Percentiles rank a stretch among this genome's conserved stretches.
Conservation (phyloP, 2,113 vertebrate genomes). For the Naja naja region DNA sequence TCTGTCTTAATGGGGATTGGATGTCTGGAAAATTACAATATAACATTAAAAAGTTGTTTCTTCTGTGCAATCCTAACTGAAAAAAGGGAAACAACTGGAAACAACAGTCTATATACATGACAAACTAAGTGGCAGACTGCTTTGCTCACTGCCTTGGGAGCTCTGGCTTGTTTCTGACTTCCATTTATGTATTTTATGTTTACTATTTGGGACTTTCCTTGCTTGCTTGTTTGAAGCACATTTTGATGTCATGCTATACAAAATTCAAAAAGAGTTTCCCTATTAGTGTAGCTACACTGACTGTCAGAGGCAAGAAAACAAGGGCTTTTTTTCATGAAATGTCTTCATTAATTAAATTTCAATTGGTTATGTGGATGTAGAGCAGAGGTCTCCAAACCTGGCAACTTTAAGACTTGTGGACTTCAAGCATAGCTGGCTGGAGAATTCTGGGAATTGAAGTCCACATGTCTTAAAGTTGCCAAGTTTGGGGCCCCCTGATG, state of each 20-base stretch:
- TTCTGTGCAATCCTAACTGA: not conserved
- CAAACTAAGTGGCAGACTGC: not conserved
- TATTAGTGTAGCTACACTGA: not conserved
- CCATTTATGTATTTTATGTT: not conserved
- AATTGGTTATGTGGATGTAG: not conserved
- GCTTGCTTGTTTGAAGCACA: not conserved
- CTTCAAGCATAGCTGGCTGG: too few relatives aligned
- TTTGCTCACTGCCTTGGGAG: not conserved
- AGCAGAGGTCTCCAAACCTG: too few relatives aligned
- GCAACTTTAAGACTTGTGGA: too few relatives aligned
- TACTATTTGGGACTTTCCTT: not conserved
- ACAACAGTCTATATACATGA: not conserved
- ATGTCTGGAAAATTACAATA: conserved; percentile 59
- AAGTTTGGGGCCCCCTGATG: too few relatives aligned
- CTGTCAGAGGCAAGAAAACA: not conserved
- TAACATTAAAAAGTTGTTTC: conserved; percentile 12
- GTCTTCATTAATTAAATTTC: not conserved
- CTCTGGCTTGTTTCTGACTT: not conserved
- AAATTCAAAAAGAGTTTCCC: not conserved
- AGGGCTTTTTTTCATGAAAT: not conserved
- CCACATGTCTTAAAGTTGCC: too few relatives aligned
- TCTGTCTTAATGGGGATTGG: conserved; percentile 17
- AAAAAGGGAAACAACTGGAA: not conserved
- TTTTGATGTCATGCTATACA: not conserved
- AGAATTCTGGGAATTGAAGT: too few relatives aligned